These are phyloP conservation scores for Ormyrus nitidulus DNA, from an alignment of 2,888 invertebrate genomes.

Conservation along the genomic window DNA sequence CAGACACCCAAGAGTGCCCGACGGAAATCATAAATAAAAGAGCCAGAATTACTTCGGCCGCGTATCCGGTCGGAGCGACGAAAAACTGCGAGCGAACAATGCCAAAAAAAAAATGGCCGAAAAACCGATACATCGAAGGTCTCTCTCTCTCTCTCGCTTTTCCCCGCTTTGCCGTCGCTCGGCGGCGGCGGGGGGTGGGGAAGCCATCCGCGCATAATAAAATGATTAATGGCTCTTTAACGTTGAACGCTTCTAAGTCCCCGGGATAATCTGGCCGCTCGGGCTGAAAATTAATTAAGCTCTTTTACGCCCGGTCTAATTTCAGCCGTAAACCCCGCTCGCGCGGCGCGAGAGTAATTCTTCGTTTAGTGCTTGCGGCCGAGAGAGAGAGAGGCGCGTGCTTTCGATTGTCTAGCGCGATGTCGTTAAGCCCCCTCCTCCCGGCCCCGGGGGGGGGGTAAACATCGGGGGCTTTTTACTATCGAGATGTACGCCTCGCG, in stretches of 20 bases:
- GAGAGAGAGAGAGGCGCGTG: slow-evolving; percentile 24
- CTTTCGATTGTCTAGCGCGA: slow-evolving; percentile 44
- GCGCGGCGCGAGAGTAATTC: not conserved
- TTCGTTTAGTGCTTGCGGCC: not conserved
- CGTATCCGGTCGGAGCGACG: too few species aligned
- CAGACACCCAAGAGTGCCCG: too few species aligned
- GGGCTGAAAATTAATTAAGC: slow-evolving; percentile 52
- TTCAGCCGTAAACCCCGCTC: slow-evolving; percentile 27
- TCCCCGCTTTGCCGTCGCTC: too few species aligned
- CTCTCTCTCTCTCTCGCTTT: too few species aligned
- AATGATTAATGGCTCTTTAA: slow-evolving; percentile 49
- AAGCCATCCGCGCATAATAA: slow-evolving; percentile 32
- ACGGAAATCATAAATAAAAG: too few species aligned
- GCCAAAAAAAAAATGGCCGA: too few species aligned
- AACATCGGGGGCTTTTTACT: slow-evolving; percentile 33
- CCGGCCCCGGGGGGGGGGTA: not conserved
- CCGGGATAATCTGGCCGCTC: slow-evolving; percentile 40
- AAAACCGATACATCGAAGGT: too few species aligned
- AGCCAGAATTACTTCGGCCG: too few species aligned
- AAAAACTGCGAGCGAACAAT: too few species aligned
- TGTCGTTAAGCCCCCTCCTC: slow-evolving; percentile 23
- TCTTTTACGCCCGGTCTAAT: slow-evolving; percentile 48
- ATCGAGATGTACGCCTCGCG: slow-evolving; percentile 15
- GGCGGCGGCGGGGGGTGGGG: too few species aligned
- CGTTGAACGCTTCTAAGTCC: slow-evolving; percentile 40